Conservation (phyloP, 2,113 vertebrate species). For the Macroglossus sobrinus region DNA sequence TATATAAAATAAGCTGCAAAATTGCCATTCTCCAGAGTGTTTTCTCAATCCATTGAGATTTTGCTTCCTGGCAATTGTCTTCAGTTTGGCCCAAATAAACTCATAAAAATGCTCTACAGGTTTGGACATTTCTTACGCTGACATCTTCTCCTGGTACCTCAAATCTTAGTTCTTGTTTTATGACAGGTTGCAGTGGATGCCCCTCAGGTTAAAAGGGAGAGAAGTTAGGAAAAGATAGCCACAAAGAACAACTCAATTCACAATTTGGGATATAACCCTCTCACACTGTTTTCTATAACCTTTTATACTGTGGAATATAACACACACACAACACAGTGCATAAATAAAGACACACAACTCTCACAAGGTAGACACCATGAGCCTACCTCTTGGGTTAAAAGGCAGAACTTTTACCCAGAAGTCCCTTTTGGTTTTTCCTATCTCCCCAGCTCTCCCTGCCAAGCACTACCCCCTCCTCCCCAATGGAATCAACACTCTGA, state of each 20-base stretch:
- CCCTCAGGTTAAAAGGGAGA: neutral
- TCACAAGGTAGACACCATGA: neutral
- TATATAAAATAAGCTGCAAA: too few relatives aligned
- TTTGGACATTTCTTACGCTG: too few relatives aligned
- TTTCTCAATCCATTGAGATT: too few relatives aligned
- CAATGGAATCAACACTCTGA: neutral
- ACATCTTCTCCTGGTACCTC: neutral
- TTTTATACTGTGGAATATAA: neutral
- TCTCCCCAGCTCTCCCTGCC: too few relatives aligned
- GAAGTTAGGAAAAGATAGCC: neutral
- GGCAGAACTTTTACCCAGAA: neutral
- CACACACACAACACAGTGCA: rapidly evolving
- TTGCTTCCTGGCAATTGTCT: too few relatives aligned
- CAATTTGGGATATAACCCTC: neutral
- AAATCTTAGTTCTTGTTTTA: neutral
- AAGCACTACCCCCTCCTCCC: neutral
- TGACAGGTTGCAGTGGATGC: neutral
- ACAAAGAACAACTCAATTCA: neutral
- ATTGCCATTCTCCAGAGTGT: too few relatives aligned
- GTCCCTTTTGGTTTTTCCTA: neutral
- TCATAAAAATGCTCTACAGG: too few relatives aligned
- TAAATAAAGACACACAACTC: neutral
- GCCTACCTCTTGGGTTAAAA: neutral
- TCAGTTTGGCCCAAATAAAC: too few relatives aligned
- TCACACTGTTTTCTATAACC: neutral